Evolutionary conservation across 2,797 vertebrate species (phyloP).

Genomic region (Pteropus rufus): DNA sequence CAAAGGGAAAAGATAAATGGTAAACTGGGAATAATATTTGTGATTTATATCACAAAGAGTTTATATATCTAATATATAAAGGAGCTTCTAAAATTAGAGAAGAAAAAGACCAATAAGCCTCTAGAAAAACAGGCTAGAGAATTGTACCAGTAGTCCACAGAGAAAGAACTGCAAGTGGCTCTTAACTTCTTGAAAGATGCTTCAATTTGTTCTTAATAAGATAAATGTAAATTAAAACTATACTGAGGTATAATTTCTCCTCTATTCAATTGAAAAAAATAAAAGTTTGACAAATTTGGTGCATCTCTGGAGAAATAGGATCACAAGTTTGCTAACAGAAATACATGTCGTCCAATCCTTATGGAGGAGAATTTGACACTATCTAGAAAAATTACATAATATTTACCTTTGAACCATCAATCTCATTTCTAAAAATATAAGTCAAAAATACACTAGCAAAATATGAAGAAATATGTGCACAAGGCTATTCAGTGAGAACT

Average conservation of each 20-base stretch:
- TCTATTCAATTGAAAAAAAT: neutral
- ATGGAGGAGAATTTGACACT: neutral
- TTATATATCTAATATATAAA: neutral
- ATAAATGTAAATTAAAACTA: neutral
- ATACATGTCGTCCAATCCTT: neutral
- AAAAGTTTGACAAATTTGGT: neutral
- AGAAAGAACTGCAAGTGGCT: neutral
- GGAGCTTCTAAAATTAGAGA: neutral
- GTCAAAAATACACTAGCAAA: neutral
- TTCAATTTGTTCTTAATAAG: neutral
- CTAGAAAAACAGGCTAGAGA: neutral
- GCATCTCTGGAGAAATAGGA: neutral
- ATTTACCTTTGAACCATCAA: neutral
- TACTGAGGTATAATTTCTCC: neutral
- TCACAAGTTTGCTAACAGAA: neutral
- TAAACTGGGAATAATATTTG: neutral
- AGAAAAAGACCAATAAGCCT: neutral
- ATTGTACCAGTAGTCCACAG: neutral
- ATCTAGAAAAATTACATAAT: neutral
- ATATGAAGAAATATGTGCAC: neutral
- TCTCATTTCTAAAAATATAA: neutral
- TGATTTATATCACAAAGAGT: neutral
- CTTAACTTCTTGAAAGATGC: neutral
- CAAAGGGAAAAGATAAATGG: neutral
- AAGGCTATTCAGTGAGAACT: neutral